phyloP scores from a whole-genome alignment of 2,888 invertebrate species.

The Andrena bucephala region DNA sequence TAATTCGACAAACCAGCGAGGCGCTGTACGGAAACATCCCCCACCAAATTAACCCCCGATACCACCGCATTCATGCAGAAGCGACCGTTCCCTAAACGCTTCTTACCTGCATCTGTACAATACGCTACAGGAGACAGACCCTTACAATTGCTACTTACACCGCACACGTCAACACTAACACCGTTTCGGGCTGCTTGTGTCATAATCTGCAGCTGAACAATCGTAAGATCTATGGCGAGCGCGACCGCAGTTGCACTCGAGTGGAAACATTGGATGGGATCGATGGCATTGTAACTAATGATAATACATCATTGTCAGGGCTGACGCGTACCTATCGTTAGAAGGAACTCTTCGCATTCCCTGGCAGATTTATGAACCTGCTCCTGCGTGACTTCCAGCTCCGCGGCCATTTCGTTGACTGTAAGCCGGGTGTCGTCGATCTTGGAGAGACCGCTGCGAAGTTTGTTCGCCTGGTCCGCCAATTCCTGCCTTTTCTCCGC shows the following conservation, averaged over 20 bases:
- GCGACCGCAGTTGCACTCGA: background rate
- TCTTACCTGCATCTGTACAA: too few species aligned
- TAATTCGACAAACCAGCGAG: too few species aligned
- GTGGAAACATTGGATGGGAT: slow-evolving; percentile 27
- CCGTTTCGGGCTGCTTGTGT: background rate
- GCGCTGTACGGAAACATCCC: too few species aligned
- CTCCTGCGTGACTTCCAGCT: slow-evolving; percentile 91
- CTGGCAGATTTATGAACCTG: slow-evolving; percentile 92
- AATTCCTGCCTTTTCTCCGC: slow-evolving; percentile 90
- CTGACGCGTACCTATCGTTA: slow-evolving; percentile 87
- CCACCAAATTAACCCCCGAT: too few species aligned
- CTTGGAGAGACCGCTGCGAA: slow-evolving; percentile 93
- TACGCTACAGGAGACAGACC: too few species aligned
- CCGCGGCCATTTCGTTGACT: slow-evolving; percentile 94
- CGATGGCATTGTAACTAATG: slow-evolving; percentile 54
- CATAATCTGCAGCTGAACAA: background rate
- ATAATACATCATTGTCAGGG: slow-evolving; percentile 62
- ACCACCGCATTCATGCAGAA: too few species aligned
- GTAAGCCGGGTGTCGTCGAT: slow-evolving; percentile 94
- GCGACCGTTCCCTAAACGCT: too few species aligned
- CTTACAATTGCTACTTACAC: too few species aligned
- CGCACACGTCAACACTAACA: too few species aligned
- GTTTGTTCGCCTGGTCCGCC: slow-evolving; percentile 91
- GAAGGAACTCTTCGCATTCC: slow-evolving; percentile 94
- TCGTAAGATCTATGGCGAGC: background rate